These are phyloP conservation scores for mouse (Mus musculus) DNA, from an alignment of 2,113 vertebrate species.

Conservation along the genomic window DNA sequence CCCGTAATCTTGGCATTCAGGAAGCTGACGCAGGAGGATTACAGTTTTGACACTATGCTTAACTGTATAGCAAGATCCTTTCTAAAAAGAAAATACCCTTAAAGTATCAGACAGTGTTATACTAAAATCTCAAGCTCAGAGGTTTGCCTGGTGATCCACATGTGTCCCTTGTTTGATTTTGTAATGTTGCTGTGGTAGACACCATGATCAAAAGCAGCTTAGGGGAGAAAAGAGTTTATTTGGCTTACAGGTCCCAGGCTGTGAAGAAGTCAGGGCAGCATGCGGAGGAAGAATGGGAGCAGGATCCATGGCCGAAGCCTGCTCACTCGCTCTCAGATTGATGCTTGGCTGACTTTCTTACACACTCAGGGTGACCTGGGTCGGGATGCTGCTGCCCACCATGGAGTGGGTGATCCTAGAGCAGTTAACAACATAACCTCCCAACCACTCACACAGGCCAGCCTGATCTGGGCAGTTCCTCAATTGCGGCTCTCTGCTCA, in stretches of 20 bases:
- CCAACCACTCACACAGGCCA: background rate
- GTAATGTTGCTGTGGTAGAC: background rate
- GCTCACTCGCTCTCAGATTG: background rate
- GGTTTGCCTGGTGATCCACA: background rate
- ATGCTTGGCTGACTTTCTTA: background rate
- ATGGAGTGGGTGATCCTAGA: background rate
- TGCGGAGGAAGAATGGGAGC: background rate
- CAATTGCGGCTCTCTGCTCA: background rate
- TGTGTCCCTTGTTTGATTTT: background rate
- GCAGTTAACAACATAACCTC: background rate
- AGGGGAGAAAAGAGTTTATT: background rate
- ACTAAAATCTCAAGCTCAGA: conserved; percentile 6
- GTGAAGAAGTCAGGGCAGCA: background rate
- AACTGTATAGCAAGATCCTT: background rate
- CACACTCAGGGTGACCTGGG: background rate
- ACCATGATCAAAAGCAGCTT: background rate
- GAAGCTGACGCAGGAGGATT: background rate
- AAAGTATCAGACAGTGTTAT: background rate
- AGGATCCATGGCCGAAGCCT: background rate
- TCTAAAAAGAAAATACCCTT: background rate
- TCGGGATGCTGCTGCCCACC: background rate
- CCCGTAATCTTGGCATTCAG: background rate
- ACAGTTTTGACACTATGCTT: background rate
- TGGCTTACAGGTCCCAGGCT: background rate
- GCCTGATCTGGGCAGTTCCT: background rate